Evolutionary conservation across 2,797 vertebrate genomes (phyloP).

Genomic region (Dallia pectoralis): DNA sequence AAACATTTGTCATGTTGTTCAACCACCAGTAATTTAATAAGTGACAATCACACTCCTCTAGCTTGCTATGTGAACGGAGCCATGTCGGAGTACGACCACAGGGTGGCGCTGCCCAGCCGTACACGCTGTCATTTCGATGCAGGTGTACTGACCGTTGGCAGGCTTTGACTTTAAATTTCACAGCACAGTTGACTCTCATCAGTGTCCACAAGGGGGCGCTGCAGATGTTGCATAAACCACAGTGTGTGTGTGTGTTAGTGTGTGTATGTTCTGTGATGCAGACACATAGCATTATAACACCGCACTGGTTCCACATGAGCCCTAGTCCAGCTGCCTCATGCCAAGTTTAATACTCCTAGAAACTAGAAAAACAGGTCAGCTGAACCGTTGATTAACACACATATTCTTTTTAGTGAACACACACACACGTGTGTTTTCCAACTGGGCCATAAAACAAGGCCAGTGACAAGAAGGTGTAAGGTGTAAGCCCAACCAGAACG

Average conservation of each 20-base stretch:
- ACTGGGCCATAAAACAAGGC: too few relatives aligned
- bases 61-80: background rate
- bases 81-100: background rate
- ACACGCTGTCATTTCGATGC: background rate
- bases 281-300: slow-evolving; percentile 67
- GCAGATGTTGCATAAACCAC: background rate
- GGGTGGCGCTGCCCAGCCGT: background rate
- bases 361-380: background rate
- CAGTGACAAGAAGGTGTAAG: background rate
- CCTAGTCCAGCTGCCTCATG: slow-evolving; percentile 52
- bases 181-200: background rate
- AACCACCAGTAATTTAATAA: slow-evolving; percentile 19
- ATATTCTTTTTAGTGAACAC: background rate
- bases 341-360: background rate
- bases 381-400: slow-evolving; percentile 7
- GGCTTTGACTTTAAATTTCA: background rate
- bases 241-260: background rate
- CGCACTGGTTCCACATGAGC: slow-evolving; percentile 64
- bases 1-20: slow-evolving; percentile 35
- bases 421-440: too few relatives aligned
- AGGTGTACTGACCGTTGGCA: background rate
- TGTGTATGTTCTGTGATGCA: slow-evolving; percentile 52
- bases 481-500: background rate
- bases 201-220: slow-evolving; percentile 1
- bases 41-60: background rate